A percentile compares a stretch with the other conserved stretches of the same genome.
Evolutionary conservation across 2,888 invertebrate genomes (phyloP).

Genomic region (Herminia tarsipennalis): DNA sequence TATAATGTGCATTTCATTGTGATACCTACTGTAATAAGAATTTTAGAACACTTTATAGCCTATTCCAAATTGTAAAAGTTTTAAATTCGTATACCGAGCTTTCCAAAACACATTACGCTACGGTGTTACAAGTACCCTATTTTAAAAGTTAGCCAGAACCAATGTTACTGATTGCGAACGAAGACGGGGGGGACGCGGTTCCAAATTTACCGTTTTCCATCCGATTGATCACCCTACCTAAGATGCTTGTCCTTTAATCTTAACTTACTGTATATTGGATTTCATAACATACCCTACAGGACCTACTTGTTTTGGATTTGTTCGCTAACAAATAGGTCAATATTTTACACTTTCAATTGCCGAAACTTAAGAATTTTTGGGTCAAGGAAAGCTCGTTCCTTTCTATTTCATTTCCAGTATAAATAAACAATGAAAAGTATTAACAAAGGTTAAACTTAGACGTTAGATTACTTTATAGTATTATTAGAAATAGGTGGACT

Average conservation of each 20-base stretch:
- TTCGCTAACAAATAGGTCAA: conserved; percentile 14
- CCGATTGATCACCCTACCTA: conserved; percentile 25
- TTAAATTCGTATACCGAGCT: too few species aligned
- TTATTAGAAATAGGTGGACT: too few species aligned
- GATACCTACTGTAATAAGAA: too few species aligned
- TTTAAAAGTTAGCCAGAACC: conserved; percentile 45
- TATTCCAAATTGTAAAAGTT: too few species aligned
- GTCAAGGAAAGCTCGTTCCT: background rate
- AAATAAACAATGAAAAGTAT: too few species aligned
- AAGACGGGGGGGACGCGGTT: conserved; percentile 24
- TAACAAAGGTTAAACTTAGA: too few species aligned
- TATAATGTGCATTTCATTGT: too few species aligned
- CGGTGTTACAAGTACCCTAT: conserved; percentile 31
- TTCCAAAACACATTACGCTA: conserved; percentile 6
- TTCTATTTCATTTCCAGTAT: conserved; percentile 2
- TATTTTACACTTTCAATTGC: conserved; percentile 24
- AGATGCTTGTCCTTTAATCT: conserved; percentile 34
- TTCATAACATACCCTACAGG: conserved; percentile 3
- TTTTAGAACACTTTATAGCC: too few species aligned
- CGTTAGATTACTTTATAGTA: too few species aligned
- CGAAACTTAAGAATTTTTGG: background rate
- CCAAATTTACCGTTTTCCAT: conserved; percentile 41
- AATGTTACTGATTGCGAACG: conserved; percentile 48
- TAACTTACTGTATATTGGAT: conserved; percentile 35
- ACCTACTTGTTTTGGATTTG: background rate